Base-by-base conservation (phyloP, 2,113 vertebrate species). In the Eurypyga helias region DNA sequence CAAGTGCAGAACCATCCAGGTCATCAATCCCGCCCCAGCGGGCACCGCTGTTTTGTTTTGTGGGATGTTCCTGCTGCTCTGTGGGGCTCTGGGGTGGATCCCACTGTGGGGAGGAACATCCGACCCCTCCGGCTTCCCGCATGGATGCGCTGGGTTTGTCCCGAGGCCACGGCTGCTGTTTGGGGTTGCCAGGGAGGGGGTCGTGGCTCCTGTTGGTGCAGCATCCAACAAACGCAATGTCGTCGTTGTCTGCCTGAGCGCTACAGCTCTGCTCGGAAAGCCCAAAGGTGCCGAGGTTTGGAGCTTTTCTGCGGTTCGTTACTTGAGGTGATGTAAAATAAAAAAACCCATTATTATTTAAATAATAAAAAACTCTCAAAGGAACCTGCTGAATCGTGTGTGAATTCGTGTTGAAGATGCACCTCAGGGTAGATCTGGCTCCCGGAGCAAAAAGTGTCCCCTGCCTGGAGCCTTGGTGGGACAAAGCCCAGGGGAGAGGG, bases 351-450 rank as follows among this genome's bases (percentile, higher is more conserved):
- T 41, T 41, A 3, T 83, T 91, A 89, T 95, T 93, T 93, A 91
- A 96, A 36, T 70, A 96, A 94, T 93, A 96, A 97, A 97, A 11
- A 33, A 60, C 5, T 75, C 31, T 49, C 31, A 10, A 26, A 89
- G 72, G 76, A 93, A 21, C 31, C 21, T 41, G 79, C 69, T 79
- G 96, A 71, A 36, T 75, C 29, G 1, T 16, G 65, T 1, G n/a
- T 82, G 84, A 29, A 11, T 84, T 91, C 87, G 73, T 94, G 83
- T 20, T 20, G 12, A 51, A 25, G 87, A 11, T 23, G 49, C 66
- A 28, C 13, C 73, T 71, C 21, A 1, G 81, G 70, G 73, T 1
- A 9, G 45, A 8, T 36, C 34, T 29, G 67, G 71, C 57, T 88
- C 48, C 64, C 20, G 57, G 51, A 49, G 75, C n/a, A 66, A 29